These are phyloP conservation scores for Masnerella sp. DNA, from an alignment of 2,888 invertebrate species.

Conservation along the genomic window DNA sequence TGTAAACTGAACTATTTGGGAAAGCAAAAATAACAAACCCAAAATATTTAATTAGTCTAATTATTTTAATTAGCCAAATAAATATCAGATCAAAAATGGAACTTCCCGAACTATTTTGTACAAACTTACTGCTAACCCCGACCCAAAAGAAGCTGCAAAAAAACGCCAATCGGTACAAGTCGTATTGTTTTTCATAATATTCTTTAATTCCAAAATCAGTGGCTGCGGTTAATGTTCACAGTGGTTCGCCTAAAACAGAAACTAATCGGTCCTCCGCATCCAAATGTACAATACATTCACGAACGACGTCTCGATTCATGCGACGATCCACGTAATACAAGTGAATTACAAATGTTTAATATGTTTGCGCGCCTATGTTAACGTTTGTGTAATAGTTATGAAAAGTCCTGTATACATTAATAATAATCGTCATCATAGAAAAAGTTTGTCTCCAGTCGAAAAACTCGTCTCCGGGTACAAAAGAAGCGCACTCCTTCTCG, in stretches of 20 bases:
- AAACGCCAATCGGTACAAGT: neutral
- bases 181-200: conserved; percentile 10
- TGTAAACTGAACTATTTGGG: no score
- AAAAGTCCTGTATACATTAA: conserved; percentile 59
- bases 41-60: no score
- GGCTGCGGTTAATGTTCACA: no score
- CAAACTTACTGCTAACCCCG: no score
- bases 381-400: conserved; percentile 53
- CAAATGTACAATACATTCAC: conserved; percentile 31
- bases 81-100: no score
- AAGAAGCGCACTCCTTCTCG: conserved; percentile 21
- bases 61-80: no score
- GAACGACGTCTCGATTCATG: conserved; percentile 64
- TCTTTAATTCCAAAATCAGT: conserved; percentile 39
- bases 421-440: conserved; percentile 61
- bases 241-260: no score
- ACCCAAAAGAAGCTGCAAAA: no score
- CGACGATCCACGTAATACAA: conserved; percentile 68
- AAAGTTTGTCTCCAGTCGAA: conserved; percentile 51
- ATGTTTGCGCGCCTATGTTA: conserved; percentile 58
- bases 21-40: no score
- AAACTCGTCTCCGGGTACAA: conserved; percentile 43
- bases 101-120: no score
- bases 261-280: no score
- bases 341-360: conserved; percentile 69